phyloP scores from a whole-genome alignment of 2,888 invertebrate genomes.

The Strigamia transsilvanica region DNA sequence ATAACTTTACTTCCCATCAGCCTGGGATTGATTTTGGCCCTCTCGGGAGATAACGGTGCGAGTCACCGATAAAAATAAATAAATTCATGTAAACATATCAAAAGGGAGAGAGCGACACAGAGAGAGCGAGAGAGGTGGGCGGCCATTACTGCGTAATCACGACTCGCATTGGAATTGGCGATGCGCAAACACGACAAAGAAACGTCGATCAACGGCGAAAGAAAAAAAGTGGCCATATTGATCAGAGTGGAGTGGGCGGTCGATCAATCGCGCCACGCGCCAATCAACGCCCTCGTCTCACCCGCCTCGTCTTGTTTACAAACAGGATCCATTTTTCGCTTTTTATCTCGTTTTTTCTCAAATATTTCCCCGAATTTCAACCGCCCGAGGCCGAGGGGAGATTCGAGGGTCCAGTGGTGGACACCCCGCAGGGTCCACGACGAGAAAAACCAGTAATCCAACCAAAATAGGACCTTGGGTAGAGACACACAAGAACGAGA shows the following conservation, averaged over 20 bases:
- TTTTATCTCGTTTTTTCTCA: not conserved
- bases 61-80: not conserved
- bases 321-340: not conserved
- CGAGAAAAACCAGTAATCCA: not conserved
- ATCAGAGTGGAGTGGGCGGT: not conserved
- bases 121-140: not conserved
- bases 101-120: no score
- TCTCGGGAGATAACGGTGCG: not conserved
- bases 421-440: not conserved
- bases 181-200: not conserved
- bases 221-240: not conserved
- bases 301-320: not conserved
- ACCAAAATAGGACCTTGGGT: not conserved
- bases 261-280: not conserved
- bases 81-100: not conserved
- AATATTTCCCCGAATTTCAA: not conserved
- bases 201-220: not conserved
- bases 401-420: not conserved
- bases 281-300: not conserved
- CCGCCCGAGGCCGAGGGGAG: conserved; percentile 13
- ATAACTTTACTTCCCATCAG: not conserved
- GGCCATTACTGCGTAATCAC: not conserved
- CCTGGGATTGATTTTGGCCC: not conserved
- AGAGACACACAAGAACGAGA: not conserved
- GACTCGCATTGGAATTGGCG: no score